These are phyloP conservation scores for Achlya flavicornis DNA, from an alignment of 2,888 invertebrate species.

Conservation along the genomic window DNA sequence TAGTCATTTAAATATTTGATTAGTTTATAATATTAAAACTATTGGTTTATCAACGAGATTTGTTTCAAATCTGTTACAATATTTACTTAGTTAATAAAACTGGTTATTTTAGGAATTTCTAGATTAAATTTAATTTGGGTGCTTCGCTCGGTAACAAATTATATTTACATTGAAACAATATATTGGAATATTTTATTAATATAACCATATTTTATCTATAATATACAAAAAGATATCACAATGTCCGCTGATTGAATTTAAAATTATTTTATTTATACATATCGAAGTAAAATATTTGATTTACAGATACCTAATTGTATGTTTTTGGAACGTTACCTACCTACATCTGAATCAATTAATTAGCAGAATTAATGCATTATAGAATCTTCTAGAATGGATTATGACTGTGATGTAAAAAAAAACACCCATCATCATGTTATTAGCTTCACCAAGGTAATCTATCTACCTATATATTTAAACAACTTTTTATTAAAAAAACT, in stretches of 20 bases:
- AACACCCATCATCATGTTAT: too few species aligned
- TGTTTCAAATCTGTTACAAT: conserved; percentile 27
- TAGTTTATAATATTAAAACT: conserved; percentile 21
- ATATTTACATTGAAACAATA: neutral
- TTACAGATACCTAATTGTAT: neutral
- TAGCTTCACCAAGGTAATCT: too few species aligned
- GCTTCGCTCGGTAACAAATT: neutral
- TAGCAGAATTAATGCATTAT: too few species aligned
- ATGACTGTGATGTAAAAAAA: too few species aligned
- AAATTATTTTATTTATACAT: neutral
- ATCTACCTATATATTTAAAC: too few species aligned
- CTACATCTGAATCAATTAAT: too few species aligned
- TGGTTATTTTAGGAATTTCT: neutral
- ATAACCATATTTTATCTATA: neutral
- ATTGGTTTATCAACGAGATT: conserved; percentile 10
- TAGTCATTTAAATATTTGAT: conserved; percentile 46
- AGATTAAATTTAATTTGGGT: neutral
- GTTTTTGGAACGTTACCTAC: neutral
- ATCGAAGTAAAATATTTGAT: neutral
- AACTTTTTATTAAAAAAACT: too few species aligned
- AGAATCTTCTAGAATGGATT: too few species aligned
- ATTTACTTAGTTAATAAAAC: conserved; percentile 30
- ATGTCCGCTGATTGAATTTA: conserved; percentile 10
- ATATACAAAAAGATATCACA: conserved; percentile 19
- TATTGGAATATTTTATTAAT: neutral